These are phyloP conservation scores for Leptinotarsa lineolata DNA, from an alignment of 1,140 invertebrate genomes.

Conservation along the genomic window DNA sequence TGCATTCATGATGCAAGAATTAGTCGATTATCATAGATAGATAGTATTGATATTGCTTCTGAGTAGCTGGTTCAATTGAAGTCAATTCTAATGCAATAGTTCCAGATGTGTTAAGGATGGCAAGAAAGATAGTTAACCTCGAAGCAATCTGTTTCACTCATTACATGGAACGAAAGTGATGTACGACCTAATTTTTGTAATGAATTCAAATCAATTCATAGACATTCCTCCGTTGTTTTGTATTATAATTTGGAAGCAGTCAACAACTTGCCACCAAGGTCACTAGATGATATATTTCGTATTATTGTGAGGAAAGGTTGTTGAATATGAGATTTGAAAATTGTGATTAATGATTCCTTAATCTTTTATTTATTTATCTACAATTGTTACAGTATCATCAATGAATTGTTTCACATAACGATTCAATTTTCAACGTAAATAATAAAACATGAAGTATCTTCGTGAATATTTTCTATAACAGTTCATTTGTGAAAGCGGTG, in stretches of 20 bases:
- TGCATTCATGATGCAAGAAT: too few species aligned
- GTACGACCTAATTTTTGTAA: conserved; percentile 5
- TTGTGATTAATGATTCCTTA: background rate
- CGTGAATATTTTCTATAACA: too few species aligned
- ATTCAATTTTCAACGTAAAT: too few species aligned
- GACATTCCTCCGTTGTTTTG: background rate
- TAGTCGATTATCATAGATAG: too few species aligned
- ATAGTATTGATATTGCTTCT: background rate
- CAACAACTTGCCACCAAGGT: background rate
- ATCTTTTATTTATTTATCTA: background rate
- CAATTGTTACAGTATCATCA: too few species aligned
- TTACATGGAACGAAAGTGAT: background rate
- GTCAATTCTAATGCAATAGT: background rate
- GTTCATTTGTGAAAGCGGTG: too few species aligned
- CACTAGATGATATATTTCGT: background rate
- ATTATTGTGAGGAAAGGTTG: background rate
- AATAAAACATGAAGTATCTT: too few species aligned
- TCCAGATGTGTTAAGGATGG: background rate
- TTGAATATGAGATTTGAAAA: background rate
- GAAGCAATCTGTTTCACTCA: background rate
- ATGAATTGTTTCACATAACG: too few species aligned
- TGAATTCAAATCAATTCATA: conserved; percentile 3
- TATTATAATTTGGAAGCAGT: background rate
- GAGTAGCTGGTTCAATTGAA: background rate
- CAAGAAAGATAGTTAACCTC: background rate